These are phyloP conservation scores for Anthonomus grandis DNA, from an alignment of 1,140 invertebrate species.

Conservation along the genomic window DNA sequence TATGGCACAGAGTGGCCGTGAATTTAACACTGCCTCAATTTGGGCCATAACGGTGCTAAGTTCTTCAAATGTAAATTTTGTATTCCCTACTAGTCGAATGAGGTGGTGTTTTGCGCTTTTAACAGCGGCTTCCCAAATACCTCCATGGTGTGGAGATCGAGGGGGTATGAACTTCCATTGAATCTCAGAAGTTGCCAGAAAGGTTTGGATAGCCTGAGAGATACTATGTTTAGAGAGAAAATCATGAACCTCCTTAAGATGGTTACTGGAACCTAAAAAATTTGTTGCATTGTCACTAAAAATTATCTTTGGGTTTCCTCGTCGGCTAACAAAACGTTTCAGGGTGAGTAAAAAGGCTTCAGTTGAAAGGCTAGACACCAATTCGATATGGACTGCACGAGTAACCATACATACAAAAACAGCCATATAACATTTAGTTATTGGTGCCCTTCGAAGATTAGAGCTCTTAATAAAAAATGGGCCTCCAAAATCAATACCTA, in stretches of 20 bases:
- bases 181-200: constrained; percentile 10
- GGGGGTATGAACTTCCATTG: constrained; percentile 35
- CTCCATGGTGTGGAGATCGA: constrained; percentile 24
- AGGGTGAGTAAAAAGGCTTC: background rate
- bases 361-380: background rate
- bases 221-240: background rate
- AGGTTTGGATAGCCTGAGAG: background rate
- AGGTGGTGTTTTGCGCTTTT: constrained; percentile 17
- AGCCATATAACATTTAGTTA: constrained; percentile 3
- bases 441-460: background rate
- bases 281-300: constrained; percentile 24
- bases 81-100: constrained; percentile 13
- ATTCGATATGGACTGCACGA: constrained; percentile 4
- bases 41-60: constrained; percentile 1
- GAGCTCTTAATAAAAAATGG: constrained; percentile 2
- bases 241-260: constrained; percentile 6
- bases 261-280: constrained; percentile 16
- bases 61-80: constrained; percentile 2
- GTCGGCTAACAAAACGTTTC: constrained; percentile 4
- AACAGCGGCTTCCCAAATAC: constrained; percentile 23
- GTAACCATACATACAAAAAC: constrained; percentile 7
- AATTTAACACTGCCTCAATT: too few species aligned
- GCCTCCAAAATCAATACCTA: background rate
- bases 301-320: constrained; percentile 8
- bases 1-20: too few species aligned